These are phyloP conservation scores for Atta cephalotes DNA, from an alignment of 1,140 invertebrate species.

Conservation along the genomic window DNA sequence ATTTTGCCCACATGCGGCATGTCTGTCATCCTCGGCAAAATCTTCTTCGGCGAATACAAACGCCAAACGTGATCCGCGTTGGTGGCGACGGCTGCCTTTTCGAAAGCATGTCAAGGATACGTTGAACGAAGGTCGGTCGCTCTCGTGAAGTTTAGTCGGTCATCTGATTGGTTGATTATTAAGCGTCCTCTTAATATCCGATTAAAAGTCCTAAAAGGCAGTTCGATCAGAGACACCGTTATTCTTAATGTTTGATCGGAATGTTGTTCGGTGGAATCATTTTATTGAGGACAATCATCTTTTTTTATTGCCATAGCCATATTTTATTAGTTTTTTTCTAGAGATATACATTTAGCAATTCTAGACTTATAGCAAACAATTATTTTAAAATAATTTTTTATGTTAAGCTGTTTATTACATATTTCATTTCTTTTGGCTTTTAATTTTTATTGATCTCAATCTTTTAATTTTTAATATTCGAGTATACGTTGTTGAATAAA, in stretches of 20 bases:
- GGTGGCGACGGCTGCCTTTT: conserved; percentile 12
- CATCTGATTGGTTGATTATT: conserved; percentile 6
- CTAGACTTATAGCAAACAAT: neutral
- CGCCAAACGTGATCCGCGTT: conserved; percentile 20
- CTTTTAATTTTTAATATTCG: neutral
- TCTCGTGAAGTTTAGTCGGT: conserved; percentile 59
- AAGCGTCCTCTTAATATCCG: neutral
- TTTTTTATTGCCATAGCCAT: neutral
- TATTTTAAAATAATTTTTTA: neutral
- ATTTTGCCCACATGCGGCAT: conserved; percentile 37
- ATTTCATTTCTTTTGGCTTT: neutral
- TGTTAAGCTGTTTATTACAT: neutral
- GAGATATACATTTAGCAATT: neutral
- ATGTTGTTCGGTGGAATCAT: neutral
- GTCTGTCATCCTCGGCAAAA: conserved; percentile 36
- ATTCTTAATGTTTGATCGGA: neutral
- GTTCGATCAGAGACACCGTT: neutral
- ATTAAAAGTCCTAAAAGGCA: conserved; percentile 21
- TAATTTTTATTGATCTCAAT: neutral
- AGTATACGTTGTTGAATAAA: neutral
- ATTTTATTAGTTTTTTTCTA: neutral
- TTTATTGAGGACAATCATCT: neutral
- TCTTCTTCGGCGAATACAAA: conserved; percentile 32
- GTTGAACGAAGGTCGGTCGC: conserved; percentile 26
- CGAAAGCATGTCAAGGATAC: conserved; percentile 58